phyloP scores from a whole-genome alignment of 2,888 invertebrate species.

The Sphaerolaimus hirsutus region DNA sequence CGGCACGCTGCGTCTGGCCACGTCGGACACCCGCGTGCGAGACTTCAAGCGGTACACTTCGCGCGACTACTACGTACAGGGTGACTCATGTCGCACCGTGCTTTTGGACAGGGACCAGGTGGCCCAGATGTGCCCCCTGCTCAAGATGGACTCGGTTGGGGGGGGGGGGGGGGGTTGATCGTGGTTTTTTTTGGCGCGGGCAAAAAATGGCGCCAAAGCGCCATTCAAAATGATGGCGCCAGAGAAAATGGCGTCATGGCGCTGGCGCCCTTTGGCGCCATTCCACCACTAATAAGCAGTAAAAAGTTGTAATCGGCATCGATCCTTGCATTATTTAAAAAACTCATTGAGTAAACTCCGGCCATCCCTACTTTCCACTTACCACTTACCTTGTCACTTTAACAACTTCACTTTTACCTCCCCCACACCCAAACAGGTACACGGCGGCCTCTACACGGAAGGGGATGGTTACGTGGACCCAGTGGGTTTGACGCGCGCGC shows the following conservation, averaged over 20 bases:
- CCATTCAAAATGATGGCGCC: no score
- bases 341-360: no score
- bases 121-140: conserved; percentile 22
- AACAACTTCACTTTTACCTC: no score
- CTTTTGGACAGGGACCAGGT: conserved; percentile 23
- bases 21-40: conserved; percentile 23
- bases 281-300: no score
- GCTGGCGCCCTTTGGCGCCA: no score
- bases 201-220: not conserved
- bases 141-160: conserved; percentile 27
- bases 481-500: conserved; percentile 27
- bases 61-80: conserved; percentile 21
- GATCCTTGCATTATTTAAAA: no score
- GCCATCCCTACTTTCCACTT: no score
- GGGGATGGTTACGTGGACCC: conserved; percentile 31
- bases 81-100: conserved; percentile 13
- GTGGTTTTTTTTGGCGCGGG: conserved; percentile 3
- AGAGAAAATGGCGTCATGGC: no score
- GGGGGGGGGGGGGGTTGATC: no score
- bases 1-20: conserved; percentile 29
- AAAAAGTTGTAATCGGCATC: no score
- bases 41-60: conserved; percentile 29
- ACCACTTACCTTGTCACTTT: no score
- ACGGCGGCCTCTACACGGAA: conserved; percentile 28
- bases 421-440: conserved; percentile 21